Evolutionary conservation across 2,888 invertebrate species (phyloP).

Genomic region (Torymus auratus): DNA sequence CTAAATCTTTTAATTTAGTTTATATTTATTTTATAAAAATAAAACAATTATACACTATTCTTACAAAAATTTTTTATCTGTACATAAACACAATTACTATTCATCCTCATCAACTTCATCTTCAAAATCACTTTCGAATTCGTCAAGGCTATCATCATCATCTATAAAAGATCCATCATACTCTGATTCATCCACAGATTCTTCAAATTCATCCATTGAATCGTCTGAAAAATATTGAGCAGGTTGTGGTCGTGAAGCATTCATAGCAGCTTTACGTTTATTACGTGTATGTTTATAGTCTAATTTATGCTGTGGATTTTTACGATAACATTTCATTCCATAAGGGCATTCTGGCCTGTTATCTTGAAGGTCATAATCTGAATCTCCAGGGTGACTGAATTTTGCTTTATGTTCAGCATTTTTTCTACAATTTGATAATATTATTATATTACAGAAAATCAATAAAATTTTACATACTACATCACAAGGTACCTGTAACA

Average conservation of each 20-base stretch:
- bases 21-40: constrained; percentile 46
- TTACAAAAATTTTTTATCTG: constrained; percentile 9
- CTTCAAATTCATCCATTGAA: constrained; percentile 70
- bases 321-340: constrained; percentile 80
- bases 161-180: constrained; percentile 66
- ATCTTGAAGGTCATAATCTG: constrained; percentile 78
- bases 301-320: constrained; percentile 80
- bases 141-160: constrained; percentile 49
- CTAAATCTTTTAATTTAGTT: constrained; percentile 49
- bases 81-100: background rate
- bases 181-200: constrained; percentile 72
- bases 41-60: constrained; percentile 27
- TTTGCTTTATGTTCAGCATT: constrained; percentile 80
- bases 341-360: constrained; percentile 79
- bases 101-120: background rate
- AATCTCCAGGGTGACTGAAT: constrained; percentile 83
- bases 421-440: constrained; percentile 34
- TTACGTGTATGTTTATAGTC: constrained; percentile 75
- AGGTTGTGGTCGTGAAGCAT: background rate
- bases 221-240: constrained; percentile 55
- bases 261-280: constrained; percentile 17
- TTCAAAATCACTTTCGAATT: constrained; percentile 58
- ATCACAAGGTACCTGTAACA: constrained; percentile 80
- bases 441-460: background rate
- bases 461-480: background rate